Percentiles rank a stretch among this genome's conserved stretches.
Conservation (phyloP, 2,113 vertebrate genomes). For the Bufo bufo region DNA sequence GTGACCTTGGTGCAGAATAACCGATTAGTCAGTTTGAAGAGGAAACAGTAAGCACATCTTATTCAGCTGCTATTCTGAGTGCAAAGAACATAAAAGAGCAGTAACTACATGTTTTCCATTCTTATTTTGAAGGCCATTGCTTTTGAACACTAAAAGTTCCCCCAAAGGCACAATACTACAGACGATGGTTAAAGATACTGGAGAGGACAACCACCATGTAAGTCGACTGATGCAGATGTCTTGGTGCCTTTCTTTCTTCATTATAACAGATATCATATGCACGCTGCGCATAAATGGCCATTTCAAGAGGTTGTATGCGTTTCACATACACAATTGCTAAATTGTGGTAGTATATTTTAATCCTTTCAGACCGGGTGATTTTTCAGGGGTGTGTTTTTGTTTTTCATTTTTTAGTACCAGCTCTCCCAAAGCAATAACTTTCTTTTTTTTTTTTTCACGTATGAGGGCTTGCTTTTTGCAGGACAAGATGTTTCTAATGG, state of each 20-base stretch:
- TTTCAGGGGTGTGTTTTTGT: no score
- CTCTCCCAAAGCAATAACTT: no score
- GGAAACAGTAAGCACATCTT: constrained; percentile 82
- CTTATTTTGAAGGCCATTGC: constrained; percentile 77
- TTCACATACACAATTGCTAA: no score
- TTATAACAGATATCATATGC: no score
- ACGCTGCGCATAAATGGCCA: no score
- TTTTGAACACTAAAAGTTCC: constrained; percentile 87
- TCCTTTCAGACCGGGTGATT: no score
- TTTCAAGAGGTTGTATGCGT: no score
- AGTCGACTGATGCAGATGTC: constrained; percentile 46
- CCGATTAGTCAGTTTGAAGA: constrained; percentile 89
- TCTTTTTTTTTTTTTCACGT: no score
- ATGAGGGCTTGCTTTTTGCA: no score
- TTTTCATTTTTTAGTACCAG: no score
- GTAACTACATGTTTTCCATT: neutral
- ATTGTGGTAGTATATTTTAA: no score
- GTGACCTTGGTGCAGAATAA: constrained; percentile 94
- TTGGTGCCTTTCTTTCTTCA: neutral
- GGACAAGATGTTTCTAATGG: no score
- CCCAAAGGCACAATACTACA: constrained; percentile 89
- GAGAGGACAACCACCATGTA: constrained; percentile 80
- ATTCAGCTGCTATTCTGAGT: neutral
- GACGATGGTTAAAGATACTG: constrained; percentile 85
- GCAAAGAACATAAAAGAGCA: neutral